Evolutionary conservation across 2,797 vertebrate species (phyloP).

Genomic region (Mus spretus): DNA sequence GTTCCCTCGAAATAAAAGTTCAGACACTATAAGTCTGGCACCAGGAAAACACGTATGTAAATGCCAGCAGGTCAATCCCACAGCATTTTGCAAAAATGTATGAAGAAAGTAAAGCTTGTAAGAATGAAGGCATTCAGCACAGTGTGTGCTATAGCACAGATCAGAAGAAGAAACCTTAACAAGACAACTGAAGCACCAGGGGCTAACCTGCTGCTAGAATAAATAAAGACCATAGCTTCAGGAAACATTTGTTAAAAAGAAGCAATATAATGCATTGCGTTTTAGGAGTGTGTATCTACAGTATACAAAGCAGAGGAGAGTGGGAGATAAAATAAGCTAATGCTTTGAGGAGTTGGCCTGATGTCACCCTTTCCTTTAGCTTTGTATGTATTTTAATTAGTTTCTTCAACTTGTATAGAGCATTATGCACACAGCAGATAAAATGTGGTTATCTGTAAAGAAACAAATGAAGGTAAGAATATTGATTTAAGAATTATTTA

Average conservation of each 20-base stretch:
- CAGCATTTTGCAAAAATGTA: background rate
- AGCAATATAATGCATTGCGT: constrained; percentile 23
- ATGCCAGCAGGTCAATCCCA: background rate
- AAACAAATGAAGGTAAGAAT: constrained; percentile 50
- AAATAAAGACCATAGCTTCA: background rate
- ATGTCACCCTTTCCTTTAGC: background rate
- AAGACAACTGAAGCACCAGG: background rate
- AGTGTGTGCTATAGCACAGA: constrained; percentile 36
- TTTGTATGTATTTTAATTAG: background rate
- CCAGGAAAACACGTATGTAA: background rate
- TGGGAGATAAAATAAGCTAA: constrained; percentile 47
- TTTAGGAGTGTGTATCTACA: background rate
- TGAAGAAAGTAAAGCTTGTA: background rate
- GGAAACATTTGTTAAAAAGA: constrained; percentile 30
- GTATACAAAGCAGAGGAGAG: constrained; percentile 38
- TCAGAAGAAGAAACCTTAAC: background rate
- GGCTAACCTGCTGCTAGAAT: background rate
- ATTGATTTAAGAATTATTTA: constrained; percentile 58
- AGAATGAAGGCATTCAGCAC: constrained; percentile 6
- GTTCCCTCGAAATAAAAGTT: constrained; percentile 12
- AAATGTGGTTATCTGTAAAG: constrained; percentile 55
- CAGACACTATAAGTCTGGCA: background rate
- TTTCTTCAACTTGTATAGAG: constrained; percentile 44
- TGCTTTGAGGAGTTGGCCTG: background rate
- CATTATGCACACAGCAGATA: background rate